Evolutionary conservation across 2,113 vertebrate species (phyloP).

Genomic region (Rynchops niger): DNA sequence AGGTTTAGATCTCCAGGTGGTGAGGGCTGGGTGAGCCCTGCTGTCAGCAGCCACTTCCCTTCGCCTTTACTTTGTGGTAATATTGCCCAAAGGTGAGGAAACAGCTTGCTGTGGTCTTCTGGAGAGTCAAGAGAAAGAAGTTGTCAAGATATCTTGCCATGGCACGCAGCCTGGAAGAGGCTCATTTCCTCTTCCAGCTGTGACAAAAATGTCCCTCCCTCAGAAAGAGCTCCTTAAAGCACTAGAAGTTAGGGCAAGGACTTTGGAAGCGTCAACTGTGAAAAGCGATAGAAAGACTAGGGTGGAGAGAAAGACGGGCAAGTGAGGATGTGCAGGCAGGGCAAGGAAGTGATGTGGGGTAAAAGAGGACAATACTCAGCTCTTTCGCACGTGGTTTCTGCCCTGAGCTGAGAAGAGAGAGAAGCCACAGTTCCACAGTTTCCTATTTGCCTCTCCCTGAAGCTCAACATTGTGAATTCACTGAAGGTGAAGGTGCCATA

Average conservation of each 20-base stretch:
- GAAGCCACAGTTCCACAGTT: not conserved
- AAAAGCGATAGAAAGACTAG: not conserved
- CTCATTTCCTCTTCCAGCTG: not conserved
- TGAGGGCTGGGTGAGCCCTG: not conserved
- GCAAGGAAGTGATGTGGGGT: not conserved
- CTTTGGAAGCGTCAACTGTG: not conserved
- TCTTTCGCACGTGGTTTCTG: rapidly evolving
- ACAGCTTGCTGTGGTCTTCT: not conserved
- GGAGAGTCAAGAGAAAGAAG: not conserved
- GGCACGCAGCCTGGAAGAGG: not conserved
- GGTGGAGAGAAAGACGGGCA: rapidly evolving
- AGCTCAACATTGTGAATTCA: rapidly evolving
- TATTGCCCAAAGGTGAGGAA: not conserved
- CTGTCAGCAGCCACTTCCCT: not conserved
- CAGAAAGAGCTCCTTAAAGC: not conserved
- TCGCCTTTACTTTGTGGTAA: not conserved
- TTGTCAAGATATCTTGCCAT: not conserved
- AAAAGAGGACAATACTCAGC: rapidly evolving
- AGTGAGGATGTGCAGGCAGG: not conserved
- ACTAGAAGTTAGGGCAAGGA: not conserved
- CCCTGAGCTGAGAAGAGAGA: not conserved
- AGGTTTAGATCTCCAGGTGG: not conserved
- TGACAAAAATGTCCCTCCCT: not conserved
- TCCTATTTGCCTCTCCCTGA: not conserved
- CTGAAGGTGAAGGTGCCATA: not conserved